These are phyloP conservation scores for Andrena hattorfiana DNA, from an alignment of 2,888 invertebrate genomes.

Conservation along the genomic window DNA sequence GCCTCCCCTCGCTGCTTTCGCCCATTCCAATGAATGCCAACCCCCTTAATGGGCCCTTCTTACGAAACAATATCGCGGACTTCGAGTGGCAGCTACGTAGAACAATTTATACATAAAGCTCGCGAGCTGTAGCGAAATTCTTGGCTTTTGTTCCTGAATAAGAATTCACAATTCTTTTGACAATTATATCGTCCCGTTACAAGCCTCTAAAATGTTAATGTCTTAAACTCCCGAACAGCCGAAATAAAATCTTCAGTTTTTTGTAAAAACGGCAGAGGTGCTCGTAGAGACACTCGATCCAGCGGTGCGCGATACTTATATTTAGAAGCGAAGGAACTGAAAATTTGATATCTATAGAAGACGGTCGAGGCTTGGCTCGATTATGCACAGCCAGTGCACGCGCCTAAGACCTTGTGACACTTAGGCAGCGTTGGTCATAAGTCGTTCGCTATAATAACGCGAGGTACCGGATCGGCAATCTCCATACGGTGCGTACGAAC, in stretches of 20 bases:
- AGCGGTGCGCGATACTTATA: slow-evolving; percentile 3
- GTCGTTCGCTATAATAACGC: slow-evolving; percentile 63
- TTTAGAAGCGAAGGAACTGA: slow-evolving; percentile 19
- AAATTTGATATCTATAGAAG: slow-evolving; percentile 41
- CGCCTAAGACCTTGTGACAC: slow-evolving; percentile 67
- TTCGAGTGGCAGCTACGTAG: neutral
- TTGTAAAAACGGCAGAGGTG: neutral
- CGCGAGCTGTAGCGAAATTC: neutral
- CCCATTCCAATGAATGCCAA: slow-evolving; percentile 1
- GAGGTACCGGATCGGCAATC: slow-evolving; percentile 54
- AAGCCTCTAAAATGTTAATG: too few relatives aligned
- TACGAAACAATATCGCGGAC: neutral
- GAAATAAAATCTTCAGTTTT: neutral
- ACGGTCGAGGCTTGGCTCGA: slow-evolving; percentile 52
- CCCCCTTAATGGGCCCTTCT: neutral
- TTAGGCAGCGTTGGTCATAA: slow-evolving; percentile 54
- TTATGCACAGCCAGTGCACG: slow-evolving; percentile 54
- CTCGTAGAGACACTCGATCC: neutral
- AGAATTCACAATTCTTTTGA: neutral
- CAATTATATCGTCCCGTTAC: too few relatives aligned
- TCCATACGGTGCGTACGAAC: slow-evolving; percentile 57
- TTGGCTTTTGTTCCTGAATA: neutral
- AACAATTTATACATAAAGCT: neutral
- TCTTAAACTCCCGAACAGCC: too few relatives aligned
- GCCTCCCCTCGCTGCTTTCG: neutral